Base-by-base conservation (phyloP, 2,888 invertebrate genomes). In the Calliopum simillimum region DNA sequence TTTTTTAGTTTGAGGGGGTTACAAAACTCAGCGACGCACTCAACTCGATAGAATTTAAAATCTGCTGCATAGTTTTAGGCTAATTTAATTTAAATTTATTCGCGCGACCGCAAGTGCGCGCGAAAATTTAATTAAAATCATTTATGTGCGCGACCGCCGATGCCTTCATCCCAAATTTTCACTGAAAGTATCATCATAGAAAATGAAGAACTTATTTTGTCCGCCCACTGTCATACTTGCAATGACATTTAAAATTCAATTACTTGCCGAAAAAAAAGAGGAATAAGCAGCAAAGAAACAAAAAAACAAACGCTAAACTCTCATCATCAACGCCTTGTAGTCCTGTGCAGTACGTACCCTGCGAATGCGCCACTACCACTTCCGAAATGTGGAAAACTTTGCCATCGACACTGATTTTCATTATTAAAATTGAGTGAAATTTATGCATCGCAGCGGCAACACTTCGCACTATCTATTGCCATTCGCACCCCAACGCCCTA, bases 61-160 rank as follows among this genome's bases (percentile, higher is more conserved):
- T 33, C 47, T 16, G 67, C 47, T 59, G 58, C 67, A 59, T 55
- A 23, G 43, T 63, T 64, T 58, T 56, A 69, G 63, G 63, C 55
- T 69, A 64, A 69, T 69, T 59, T 49, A 70, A 65, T 69, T 69
- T 47, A 43, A 70, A 66, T 70, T 64, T 69, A 70, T 59, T 51
- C 61, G 49, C 53, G 43, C 21, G 41, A 68, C 65, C 64, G 61
- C 66, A 53, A 70, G 59, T 19, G 33, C 43, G 43, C 43, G 53
- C 13, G 41, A 61, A 61, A 65, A 66, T 66, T 66, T 70, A 70
- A 70, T 70, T 70, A 70, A 70, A 66, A 66, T 59, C 21, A 33
- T 55, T 4, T 14, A 14, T 19, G 21, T 46, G 3, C n/a, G n/a
- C n/a, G 33, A 16, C 44, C 43, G 21, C 13, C 14, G 33, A 13